Conservation (phyloP, 2,888 invertebrate genomes). For the Tinea semifulvella region DNA sequence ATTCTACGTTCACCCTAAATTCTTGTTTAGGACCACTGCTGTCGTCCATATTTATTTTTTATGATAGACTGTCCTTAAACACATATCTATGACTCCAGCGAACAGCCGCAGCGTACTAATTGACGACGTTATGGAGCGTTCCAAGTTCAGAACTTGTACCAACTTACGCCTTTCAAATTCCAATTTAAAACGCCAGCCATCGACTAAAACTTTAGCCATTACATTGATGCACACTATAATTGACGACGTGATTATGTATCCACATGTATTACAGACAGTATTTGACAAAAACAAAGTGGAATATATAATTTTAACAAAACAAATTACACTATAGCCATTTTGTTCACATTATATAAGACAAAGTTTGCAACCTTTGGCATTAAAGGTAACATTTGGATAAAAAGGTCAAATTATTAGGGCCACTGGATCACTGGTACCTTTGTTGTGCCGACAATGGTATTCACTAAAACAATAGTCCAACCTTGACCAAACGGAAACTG, state of each 20-base stretch:
- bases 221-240: constrained; percentile 8
- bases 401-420: constrained; percentile 11
- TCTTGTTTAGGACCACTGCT: too few species aligned
- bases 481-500: constrained; percentile 6
- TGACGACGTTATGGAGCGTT: constrained; percentile 53
- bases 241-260: too few species aligned
- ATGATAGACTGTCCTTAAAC: too few species aligned
- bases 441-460: constrained; percentile 1
- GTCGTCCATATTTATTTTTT: too few species aligned
- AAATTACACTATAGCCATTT: too few species aligned
- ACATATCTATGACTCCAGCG: too few species aligned
- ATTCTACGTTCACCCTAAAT: too few species aligned
- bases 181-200: constrained; percentile 44
- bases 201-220: constrained; percentile 5
- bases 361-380: constrained; percentile 4
- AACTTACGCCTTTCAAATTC: constrained; percentile 45
- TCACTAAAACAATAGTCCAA: constrained; percentile 1
- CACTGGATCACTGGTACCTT: neutral
- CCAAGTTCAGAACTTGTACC: constrained; percentile 31
- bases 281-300: too few species aligned
- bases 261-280: too few species aligned
- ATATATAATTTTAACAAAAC: too few species aligned
- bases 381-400: constrained; percentile 2
- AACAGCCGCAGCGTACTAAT: constrained; percentile 38
- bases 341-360: too few species aligned